Conservation (phyloP, 2,888 invertebrate genomes). For the Holacanthella duospinosa region DNA sequence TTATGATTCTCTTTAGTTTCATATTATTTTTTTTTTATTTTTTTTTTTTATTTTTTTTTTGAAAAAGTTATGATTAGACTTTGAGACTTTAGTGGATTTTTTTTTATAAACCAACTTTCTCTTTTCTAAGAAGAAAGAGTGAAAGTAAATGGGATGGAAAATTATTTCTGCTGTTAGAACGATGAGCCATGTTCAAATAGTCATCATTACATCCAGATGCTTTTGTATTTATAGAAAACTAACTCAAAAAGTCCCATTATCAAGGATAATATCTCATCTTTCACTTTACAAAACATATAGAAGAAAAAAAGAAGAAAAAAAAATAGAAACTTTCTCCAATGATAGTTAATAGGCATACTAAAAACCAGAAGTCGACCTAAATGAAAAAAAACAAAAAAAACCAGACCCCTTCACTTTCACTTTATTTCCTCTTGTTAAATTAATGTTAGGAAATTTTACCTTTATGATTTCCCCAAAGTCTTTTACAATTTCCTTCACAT, state of each 20-base stretch:
- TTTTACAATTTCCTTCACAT: too few species aligned
- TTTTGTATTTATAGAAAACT: neutral
- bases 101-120: neutral
- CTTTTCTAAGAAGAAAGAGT: neutral
- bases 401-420: too few species aligned
- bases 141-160: slow-evolving; percentile 6
- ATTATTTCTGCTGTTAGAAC: neutral
- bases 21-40: too few species aligned
- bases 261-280: slow-evolving; percentile 4
- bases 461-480: too few species aligned
- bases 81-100: neutral
- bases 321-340: neutral
- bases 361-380: too few species aligned
- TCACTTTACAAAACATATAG: neutral
- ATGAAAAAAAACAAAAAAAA: too few species aligned
- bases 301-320: neutral
- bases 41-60: too few species aligned
- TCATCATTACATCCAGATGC: slow-evolving; percentile 6
- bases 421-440: too few species aligned
- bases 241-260: neutral
- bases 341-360: too few species aligned
- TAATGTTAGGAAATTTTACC: too few species aligned
- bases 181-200: slow-evolving; percentile 5
- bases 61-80: slow-evolving; percentile 4
- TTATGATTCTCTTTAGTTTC: too few species aligned